These are phyloP conservation scores for Caenorhabditis imperialis DNA, from an alignment of 2,888 invertebrate genomes.

Conservation along the genomic window DNA sequence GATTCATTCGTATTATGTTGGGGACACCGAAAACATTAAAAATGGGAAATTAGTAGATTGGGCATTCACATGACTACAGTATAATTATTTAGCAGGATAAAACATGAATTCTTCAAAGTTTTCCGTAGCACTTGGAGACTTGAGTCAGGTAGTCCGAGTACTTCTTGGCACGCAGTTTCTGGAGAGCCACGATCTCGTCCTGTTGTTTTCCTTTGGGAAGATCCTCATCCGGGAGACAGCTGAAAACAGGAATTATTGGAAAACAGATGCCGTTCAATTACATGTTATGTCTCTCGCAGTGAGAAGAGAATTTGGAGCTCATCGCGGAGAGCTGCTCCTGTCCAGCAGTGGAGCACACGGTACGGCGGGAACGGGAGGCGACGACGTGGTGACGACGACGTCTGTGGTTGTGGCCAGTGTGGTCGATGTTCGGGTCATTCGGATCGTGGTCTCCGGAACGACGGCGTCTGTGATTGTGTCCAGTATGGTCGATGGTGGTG, in stretches of 20 bases:
- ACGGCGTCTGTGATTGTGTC: constrained; percentile 31
- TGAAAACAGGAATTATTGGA: constrained; percentile 16
- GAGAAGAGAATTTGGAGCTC: constrained; percentile 51
- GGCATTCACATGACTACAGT: constrained; percentile 3
- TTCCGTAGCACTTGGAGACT: constrained; percentile 53
- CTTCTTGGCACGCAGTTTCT: constrained; percentile 58
- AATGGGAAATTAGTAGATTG: constrained; percentile 10
- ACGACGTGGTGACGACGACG: constrained; percentile 29
- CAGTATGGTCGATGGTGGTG: constrained; percentile 22
- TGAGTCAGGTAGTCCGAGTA: constrained; percentile 55
- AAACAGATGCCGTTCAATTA: constrained; percentile 10
- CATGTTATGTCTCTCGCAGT: constrained; percentile 66
- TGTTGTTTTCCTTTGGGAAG: constrained; percentile 58
- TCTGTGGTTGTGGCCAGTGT: constrained; percentile 58
- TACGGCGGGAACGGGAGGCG: constrained; percentile 40
- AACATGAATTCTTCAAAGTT: constrained; percentile 6
- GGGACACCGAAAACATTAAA: constrained; percentile 13
- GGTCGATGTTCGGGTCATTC: constrained; percentile 57
- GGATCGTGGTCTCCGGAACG: constrained; percentile 50
- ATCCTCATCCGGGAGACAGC: constrained; percentile 68
- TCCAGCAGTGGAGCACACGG: constrained; percentile 50
- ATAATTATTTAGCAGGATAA: neutral
- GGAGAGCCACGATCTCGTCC: constrained; percentile 59
- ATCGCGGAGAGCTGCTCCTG: constrained; percentile 52
- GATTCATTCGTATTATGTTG: neutral